Percentiles rank a stretch among this genome's conserved stretches.
Evolutionary conservation across 2,888 invertebrate species (phyloP).

Genomic region (Agrochola lychnidis): DNA sequence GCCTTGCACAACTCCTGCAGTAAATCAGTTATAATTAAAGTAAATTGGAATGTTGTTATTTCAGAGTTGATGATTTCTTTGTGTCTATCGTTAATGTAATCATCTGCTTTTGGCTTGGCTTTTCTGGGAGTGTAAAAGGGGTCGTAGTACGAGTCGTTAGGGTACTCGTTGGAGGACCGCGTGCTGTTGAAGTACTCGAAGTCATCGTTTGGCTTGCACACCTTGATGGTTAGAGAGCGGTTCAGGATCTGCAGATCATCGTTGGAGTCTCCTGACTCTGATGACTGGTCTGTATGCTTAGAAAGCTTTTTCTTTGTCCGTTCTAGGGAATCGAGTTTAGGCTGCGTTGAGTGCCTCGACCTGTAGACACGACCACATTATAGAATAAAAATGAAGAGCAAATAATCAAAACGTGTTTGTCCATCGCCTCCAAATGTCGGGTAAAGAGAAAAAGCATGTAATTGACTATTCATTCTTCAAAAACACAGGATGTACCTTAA

Average conservation of each 20-base stretch:
- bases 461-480: no score
- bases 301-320: constrained; percentile 72
- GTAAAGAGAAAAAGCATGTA: no score
- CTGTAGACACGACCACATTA: constrained; percentile 64
- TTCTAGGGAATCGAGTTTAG: constrained; percentile 74
- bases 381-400: not conserved
- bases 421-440: no score
- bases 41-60: constrained; percentile 90
- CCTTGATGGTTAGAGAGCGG: constrained; percentile 89
- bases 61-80: constrained; percentile 88
- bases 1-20: constrained; percentile 89
- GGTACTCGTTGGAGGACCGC: constrained; percentile 80
- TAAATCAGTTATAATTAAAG: constrained; percentile 90
- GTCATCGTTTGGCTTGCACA: constrained; percentile 90
- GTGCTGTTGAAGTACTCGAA: constrained; percentile 91
- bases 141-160: constrained; percentile 83
- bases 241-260: constrained; percentile 88
- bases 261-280: constrained; percentile 87
- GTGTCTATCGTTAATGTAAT: constrained; percentile 89
- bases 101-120: constrained; percentile 87
- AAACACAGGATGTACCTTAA: no score
- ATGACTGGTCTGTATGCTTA: constrained; percentile 78
- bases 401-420: no score
- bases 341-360: constrained; percentile 73
- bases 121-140: constrained; percentile 80